These are phyloP conservation scores for Lepidurus couesii DNA, from an alignment of 1,140 invertebrate species.

Conservation along the genomic window DNA sequence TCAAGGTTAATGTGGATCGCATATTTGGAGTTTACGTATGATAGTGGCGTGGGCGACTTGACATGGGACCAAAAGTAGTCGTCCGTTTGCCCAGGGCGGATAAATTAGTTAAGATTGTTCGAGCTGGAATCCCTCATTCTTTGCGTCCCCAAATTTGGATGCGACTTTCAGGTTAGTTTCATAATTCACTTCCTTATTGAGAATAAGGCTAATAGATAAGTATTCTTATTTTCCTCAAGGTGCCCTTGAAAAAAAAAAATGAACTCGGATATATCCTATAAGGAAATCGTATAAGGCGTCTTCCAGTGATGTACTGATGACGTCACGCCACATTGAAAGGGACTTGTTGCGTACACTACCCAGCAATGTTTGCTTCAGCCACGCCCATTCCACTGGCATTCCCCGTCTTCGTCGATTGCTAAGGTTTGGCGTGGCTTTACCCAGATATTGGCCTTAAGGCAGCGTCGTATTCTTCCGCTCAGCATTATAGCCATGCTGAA, in stretches of 20 bases:
- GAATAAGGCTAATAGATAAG: no score
- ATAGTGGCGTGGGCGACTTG: constrained; percentile 81
- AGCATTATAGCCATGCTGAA: constrained; percentile 90
- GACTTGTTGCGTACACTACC: constrained; percentile 94
- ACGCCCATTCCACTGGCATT: constrained; percentile 82
- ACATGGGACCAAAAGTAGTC: constrained; percentile 85
- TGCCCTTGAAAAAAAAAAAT: constrained; percentile 73
- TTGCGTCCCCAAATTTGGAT: constrained; percentile 93
- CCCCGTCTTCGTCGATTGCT: constrained; percentile 70
- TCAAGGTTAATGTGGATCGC: constrained; percentile 80
- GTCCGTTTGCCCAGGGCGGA: constrained; percentile 74
- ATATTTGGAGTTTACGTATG: constrained; percentile 91
- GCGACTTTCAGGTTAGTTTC: constrained; percentile 70
- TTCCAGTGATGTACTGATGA: constrained; percentile 87
- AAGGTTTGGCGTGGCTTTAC: constrained; percentile 91
- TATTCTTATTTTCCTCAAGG: constrained; percentile 43
- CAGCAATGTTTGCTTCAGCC: constrained; percentile 94
- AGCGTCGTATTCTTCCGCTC: constrained; percentile 95
- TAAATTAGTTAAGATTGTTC: constrained; percentile 82
- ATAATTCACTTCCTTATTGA: constrained; percentile 16
- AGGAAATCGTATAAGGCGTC: constrained; percentile 90
- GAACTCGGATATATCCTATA: constrained; percentile 80
- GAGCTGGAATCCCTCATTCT: constrained; percentile 90
- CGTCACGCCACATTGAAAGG: constrained; percentile 97
- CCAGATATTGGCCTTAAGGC: constrained; percentile 93